Conservation (phyloP, 2,797 vertebrate species). For the Philypnodon macrostomus region DNA sequence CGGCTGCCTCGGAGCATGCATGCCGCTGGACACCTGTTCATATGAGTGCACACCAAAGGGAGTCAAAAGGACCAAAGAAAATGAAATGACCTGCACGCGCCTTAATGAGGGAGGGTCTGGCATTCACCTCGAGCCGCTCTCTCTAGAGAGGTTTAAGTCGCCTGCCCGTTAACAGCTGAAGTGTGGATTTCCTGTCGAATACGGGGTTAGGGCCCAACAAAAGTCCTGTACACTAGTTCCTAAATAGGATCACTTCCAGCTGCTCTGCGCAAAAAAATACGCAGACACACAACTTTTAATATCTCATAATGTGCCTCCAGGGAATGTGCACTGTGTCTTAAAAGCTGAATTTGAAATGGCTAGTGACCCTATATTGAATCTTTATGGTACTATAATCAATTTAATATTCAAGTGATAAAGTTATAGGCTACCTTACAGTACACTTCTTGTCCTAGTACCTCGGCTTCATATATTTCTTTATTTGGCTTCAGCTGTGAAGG, state of each 20-base stretch:
- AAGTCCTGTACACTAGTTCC: constrained; percentile 62
- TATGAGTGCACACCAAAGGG: constrained; percentile 63
- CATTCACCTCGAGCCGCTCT: constrained; percentile 61
- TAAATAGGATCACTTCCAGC: constrained; percentile 77
- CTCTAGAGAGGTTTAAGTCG: constrained; percentile 74
- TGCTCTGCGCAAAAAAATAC: constrained; percentile 53
- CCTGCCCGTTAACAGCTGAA: constrained; percentile 75
- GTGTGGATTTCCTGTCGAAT: constrained; percentile 81
- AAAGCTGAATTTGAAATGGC: constrained; percentile 40
- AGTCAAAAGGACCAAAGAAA: constrained; percentile 55
- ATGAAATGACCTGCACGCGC: constrained; percentile 69
- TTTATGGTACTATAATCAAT: constrained; percentile 40
- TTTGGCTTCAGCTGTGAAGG: constrained; percentile 5
- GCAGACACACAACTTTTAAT: constrained; percentile 19
- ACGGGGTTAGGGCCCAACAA: constrained; percentile 74
- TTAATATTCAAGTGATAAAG: constrained; percentile 31
- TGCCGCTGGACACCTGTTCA: constrained; percentile 28
- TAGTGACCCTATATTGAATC: constrained; percentile 37
- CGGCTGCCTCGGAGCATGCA: constrained; percentile 30
- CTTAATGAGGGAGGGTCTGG: constrained; percentile 74
- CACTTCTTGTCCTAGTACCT: constrained; percentile 7
- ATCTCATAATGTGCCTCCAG: constrained; percentile 35
- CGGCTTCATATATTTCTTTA: constrained; percentile 23
- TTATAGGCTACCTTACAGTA: constrained; percentile 24
- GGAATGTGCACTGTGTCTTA: constrained; percentile 36